Base-by-base conservation (phyloP, 2,888 invertebrate species). In the Auanema sp. region DNA sequence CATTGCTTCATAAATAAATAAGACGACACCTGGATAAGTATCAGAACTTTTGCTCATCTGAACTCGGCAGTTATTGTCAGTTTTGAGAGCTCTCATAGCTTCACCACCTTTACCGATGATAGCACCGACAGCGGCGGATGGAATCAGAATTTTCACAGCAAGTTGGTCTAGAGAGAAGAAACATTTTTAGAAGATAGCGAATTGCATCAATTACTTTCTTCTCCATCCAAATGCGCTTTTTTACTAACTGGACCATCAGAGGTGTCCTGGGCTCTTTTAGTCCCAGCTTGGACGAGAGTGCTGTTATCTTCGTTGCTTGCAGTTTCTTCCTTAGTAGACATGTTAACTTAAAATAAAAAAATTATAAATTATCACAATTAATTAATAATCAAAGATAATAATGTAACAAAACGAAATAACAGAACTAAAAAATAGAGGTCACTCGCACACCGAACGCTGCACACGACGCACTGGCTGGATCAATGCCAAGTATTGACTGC, bases 21-120 rank as follows among this genome's bases (percentile, higher is more conserved):
- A 21, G 57, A 53, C 4, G 33, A 33, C 8, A 96, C 96, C 96
- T 87, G 96, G 97, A 88, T 96, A 97, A 86, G 93, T 95, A 85
- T 97, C 97, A 84, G 94, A 94, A 60, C 94, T 92, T 87, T 96
- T 97, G 83, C 96, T 97, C 96, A 97, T 97, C 89, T 97, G 97
- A 79, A 98, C 93, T 83, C 93, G 89, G 80, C 96, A 95, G 79
- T 93, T 93, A 59, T 94, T 92, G 86, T 97, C 96, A 87, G 93
- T 94, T 87, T 98, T 96, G 83, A 98, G 88, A 85, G 94, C 92
- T 81, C 95, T 94, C 86, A 97, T 97, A 65, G 96, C 94, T 87
- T 98, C 97, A 77, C 97, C 97, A 52, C 96, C 96, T 87, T 97
- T 98, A 84, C 97, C 97, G 87, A 97, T 98, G 85, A 98, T 95